A percentile compares a stretch with the other conserved stretches of the same genome.
These are phyloP conservation scores for Schizotus pectinicornis DNA, from an alignment of 2,888 invertebrate genomes.

Conservation along the genomic window DNA sequence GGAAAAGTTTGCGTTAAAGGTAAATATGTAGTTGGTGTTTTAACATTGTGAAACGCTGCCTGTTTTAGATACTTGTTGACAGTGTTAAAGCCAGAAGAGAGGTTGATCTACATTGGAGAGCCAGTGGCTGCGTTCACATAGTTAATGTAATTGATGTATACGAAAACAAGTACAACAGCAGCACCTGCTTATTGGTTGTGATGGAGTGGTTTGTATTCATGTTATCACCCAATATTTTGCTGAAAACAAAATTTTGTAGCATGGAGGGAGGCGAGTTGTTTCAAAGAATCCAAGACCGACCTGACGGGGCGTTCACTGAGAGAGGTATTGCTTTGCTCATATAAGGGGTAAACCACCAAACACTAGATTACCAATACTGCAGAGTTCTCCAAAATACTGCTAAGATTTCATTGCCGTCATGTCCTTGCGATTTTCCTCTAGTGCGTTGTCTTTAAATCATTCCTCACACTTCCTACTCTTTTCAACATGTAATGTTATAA, in stretches of 20 bases:
- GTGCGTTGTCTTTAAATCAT: too few species aligned
- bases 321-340: conserved; percentile 63
- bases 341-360: too few species aligned
- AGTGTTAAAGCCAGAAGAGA: conserved; percentile 92
- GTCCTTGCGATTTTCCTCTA: too few species aligned
- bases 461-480: too few species aligned
- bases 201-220: conserved; percentile 87
- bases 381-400: too few species aligned
- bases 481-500: too few species aligned
- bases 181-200: conserved; percentile 93
- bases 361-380: neutral
- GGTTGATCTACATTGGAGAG: conserved; percentile 95
- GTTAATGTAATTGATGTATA: conserved; percentile 94
- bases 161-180: conserved; percentile 93
- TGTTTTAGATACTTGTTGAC: conserved; percentile 81
- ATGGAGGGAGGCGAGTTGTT: conserved; percentile 99
- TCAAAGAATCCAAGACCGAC: conserved; percentile 93
- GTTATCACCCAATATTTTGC: conserved; percentile 2
- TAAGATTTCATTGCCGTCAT: too few species aligned
- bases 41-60: neutral
- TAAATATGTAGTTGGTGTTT: conserved; percentile 51
- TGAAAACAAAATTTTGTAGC: conserved; percentile 54
- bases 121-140: conserved; percentile 89
- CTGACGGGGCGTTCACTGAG: conserved; percentile 96
- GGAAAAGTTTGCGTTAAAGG: conserved; percentile 90